A percentile compares a stretch with the other conserved stretches of the same genome.
Conservation (phyloP, 2,797 vertebrate genomes). For the Lerista edwardsae region DNA sequence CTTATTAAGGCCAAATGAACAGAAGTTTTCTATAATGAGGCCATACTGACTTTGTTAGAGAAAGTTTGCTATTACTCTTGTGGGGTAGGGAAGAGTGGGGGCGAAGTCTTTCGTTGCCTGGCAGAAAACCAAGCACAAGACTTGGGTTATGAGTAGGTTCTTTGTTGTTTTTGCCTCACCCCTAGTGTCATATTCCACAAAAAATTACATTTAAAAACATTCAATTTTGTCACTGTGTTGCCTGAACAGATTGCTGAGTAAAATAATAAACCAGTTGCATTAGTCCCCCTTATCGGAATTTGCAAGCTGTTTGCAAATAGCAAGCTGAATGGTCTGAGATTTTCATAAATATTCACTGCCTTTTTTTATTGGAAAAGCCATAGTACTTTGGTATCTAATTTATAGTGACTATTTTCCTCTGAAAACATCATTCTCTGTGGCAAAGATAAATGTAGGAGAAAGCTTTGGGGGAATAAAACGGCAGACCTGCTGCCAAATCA, state of each 20-base stretch:
- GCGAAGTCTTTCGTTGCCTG: constrained; percentile 12
- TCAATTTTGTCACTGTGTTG: constrained; percentile 44
- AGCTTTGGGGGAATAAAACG: constrained; percentile 29
- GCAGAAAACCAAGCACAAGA: neutral
- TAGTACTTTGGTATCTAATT: constrained; percentile 49
- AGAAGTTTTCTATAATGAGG: constrained; percentile 25
- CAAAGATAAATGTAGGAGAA: constrained; percentile 38
- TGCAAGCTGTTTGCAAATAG: constrained; percentile 68
- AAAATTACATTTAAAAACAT: constrained; percentile 54
- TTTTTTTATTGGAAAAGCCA: constrained; percentile 23
- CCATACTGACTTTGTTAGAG: constrained; percentile 13
- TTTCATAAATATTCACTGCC: constrained; percentile 51
- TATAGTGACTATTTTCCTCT: constrained; percentile 38
- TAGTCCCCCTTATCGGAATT: constrained; percentile 61
- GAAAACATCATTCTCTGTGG: constrained; percentile 52
- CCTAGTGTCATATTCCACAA: constrained; percentile 20
- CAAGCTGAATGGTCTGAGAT: constrained; percentile 24
- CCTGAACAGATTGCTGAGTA: constrained; percentile 48
- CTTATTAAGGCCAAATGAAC: constrained; percentile 36
- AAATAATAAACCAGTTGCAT: constrained; percentile 30
- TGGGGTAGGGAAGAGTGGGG: neutral
- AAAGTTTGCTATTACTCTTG: constrained; percentile 5
- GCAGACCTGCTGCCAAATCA: constrained; percentile 30
- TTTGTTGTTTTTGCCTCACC: constrained; percentile 23
- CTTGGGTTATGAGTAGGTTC: too few species aligned